These are phyloP conservation scores for Silurus glanis DNA, from an alignment of 2,113 vertebrate genomes.

Conservation along the genomic window DNA sequence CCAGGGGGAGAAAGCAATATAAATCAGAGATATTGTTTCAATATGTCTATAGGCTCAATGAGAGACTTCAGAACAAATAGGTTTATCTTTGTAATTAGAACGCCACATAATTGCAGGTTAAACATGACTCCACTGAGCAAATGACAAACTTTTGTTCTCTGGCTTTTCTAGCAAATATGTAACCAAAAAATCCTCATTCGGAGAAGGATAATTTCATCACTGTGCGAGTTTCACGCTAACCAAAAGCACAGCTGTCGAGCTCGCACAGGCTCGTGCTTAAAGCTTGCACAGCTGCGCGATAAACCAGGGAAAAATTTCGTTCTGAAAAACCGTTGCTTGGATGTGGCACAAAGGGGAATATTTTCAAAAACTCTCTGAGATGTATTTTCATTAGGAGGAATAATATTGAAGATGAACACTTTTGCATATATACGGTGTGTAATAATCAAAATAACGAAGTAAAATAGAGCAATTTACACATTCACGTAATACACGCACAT, in stretches of 20 bases:
- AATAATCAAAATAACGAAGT: too few relatives aligned
- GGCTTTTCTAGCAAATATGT: slow-evolving; percentile 8
- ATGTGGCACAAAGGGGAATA: not conserved
- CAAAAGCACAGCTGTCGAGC: slow-evolving; percentile 43
- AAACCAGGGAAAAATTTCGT: slow-evolving; percentile 24
- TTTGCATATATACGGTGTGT: not conserved
- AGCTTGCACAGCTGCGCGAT: slow-evolving; percentile 40
- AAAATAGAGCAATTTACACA: too few relatives aligned
- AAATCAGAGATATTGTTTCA: slow-evolving; percentile 50
- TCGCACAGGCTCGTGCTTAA: slow-evolving; percentile 22
- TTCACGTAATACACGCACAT: too few relatives aligned
- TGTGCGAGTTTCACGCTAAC: slow-evolving; percentile 19
- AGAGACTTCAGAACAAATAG: slow-evolving; percentile 43
- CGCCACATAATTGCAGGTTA: slow-evolving; percentile 4
- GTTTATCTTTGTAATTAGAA: slow-evolving; percentile 16
- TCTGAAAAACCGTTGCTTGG: slow-evolving; percentile 5
- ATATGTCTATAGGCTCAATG: slow-evolving; percentile 45
- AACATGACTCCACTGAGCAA: not conserved
- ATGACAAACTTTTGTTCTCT: slow-evolving; percentile 14
- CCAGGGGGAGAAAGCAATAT: not conserved
- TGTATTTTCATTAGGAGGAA: slow-evolving; percentile 23
- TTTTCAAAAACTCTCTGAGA: slow-evolving; percentile 3
- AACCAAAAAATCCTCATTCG: slow-evolving; percentile 16
- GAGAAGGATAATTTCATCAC: not conserved
- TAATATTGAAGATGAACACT: not conserved